Evolutionary conservation across 2,113 vertebrate species (phyloP), one percentile per base, ranked within the genome.

Genomic region (Nothoprocta perdicaria): DNA sequence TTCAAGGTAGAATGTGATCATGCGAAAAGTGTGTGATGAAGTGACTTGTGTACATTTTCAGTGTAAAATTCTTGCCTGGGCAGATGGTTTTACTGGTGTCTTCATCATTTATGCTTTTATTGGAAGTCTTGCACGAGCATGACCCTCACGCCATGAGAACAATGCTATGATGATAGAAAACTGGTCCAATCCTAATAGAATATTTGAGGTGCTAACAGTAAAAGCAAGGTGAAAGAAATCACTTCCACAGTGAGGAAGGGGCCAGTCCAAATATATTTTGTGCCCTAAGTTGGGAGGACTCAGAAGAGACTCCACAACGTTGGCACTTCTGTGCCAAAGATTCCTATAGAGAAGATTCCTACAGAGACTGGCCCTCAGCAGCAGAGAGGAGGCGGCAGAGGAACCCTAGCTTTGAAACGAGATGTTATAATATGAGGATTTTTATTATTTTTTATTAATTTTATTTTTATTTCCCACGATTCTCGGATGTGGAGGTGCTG

Each of bases 171-270:
- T 26, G 27, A 15, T 43, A n/a, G 53, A 52, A 52, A 61, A 60
- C 45, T 87, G 75, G 65, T 88, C 72, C 90, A 66, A 26, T 91
- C 17, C 79, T 79, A 80, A 69, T 55, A 73, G 91, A 61, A 92
- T 58, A 87, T 58, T 46, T 12, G 83, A 74, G 43, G 35, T 75
- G 67, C 38, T 84, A 84, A 65, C 45, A 77, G 55, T 40, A 82
- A 83, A 90, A 89, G 26, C 72, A 58, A 71, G 43, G 58, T 66
- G 78, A 90, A 75, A 81, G 85, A 89, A 89, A 92, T 52, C 16
- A 86, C 83, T 95, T 96, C 40, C 46, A 31, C 55, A 74, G 45
- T 3, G 13, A 90, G 63, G 41, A 83, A 48, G 35, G 80, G 55
- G 50, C 53, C 45, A 86, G 19, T 61, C 31, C 77, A 45, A 72